phyloP scores from a whole-genome alignment of 2,888 invertebrate species.

The Synergus umbraculus region DNA sequence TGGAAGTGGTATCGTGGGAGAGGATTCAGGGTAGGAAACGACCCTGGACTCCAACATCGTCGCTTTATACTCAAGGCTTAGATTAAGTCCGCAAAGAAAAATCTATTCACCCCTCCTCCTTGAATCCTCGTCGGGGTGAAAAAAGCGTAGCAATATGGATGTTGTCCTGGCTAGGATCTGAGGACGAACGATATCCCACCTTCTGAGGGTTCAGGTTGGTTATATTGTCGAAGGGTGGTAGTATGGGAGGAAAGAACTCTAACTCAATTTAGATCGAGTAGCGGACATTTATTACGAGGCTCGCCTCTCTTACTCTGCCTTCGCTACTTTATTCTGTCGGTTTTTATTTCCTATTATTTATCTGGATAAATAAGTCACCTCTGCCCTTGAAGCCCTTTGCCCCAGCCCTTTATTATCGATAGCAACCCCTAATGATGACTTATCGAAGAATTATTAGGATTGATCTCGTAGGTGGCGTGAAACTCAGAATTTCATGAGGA shows the following conservation, averaged over 20 bases:
- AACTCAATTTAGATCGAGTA: slow-evolving; percentile 79
- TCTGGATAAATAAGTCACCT: slow-evolving; percentile 73
- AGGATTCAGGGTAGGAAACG: slow-evolving; percentile 13
- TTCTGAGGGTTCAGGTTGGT: slow-evolving; percentile 58
- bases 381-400: slow-evolving; percentile 40
- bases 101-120: slow-evolving; percentile 68
- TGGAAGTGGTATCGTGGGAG: slow-evolving; percentile 19
- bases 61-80: slow-evolving; percentile 74
- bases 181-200: slow-evolving; percentile 62
- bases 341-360: slow-evolving; percentile 77
- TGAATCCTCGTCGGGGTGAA: slow-evolving; percentile 55
- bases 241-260: slow-evolving; percentile 62
- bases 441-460: slow-evolving; percentile 45
- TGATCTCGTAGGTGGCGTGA: neutral
- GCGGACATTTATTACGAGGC: slow-evolving; percentile 75
- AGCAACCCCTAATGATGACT: slow-evolving; percentile 54
- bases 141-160: slow-evolving; percentile 71
- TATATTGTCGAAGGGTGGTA: slow-evolving; percentile 57
- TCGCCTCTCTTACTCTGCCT: slow-evolving; percentile 56
- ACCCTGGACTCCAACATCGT: slow-evolving; percentile 54
- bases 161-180: slow-evolving; percentile 69
- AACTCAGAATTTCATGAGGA: neutral
- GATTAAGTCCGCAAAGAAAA: slow-evolving; percentile 76
- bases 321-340: slow-evolving; percentile 63
- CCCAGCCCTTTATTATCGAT: slow-evolving; percentile 61